A percentile compares a stretch with the other conserved stretches of the same genome.
phyloP scores from a whole-genome alignment of 2,113 vertebrate species.

The Thermophis baileyi region DNA sequence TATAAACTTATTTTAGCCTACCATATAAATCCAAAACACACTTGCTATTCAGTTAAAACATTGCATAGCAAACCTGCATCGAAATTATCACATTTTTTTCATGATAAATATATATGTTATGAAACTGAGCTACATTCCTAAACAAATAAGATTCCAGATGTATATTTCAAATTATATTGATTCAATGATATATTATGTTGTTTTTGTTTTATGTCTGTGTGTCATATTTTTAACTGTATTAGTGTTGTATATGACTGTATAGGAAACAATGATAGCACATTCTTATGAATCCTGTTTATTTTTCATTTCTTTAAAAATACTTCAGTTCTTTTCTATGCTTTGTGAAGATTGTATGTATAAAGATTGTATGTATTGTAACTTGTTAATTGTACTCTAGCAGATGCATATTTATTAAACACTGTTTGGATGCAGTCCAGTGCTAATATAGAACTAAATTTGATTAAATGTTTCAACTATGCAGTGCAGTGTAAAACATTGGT shows the following conservation, averaged over 20 bases:
- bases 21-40: not conserved
- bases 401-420: not conserved
- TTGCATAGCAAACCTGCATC: not conserved
- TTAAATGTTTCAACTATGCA: not conserved
- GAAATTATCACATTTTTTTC: not conserved
- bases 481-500: not conserved
- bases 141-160: not conserved
- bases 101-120: not conserved
- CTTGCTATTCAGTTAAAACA: not conserved
- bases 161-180: not conserved
- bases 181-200: not conserved
- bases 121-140: not conserved
- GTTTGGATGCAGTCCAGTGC: not conserved
- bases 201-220: not conserved
- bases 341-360: no score
- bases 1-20: not conserved
- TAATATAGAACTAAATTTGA: not conserved
- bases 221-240: not conserved
- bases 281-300: not conserved
- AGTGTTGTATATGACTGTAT: not conserved
- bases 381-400: not conserved
- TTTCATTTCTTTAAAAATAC: not conserved
- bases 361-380: not conserved
- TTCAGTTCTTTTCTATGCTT: not conserved
- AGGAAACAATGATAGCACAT: not conserved